These are phyloP conservation scores for Excalfactoria chinensis DNA, from an alignment of 2,113 vertebrate genomes.

Conservation along the genomic window DNA sequence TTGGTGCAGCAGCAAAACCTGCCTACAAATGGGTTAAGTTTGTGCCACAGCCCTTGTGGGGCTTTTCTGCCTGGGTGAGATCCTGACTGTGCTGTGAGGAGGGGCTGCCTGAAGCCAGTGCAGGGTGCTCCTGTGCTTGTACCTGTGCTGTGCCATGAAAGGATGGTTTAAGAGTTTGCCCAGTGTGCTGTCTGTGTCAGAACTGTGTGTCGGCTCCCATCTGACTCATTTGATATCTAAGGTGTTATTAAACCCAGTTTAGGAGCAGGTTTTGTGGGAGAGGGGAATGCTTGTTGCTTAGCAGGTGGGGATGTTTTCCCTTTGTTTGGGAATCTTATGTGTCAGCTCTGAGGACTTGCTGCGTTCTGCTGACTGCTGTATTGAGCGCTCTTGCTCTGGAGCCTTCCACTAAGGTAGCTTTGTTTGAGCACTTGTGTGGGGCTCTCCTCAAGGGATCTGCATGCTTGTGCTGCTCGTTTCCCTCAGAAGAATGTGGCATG, in stretches of 20 bases:
- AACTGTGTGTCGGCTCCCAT: background rate
- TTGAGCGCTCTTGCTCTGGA: background rate
- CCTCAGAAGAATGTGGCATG: background rate
- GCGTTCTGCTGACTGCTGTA: rapidly evolving
- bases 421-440: background rate
- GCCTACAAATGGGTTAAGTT: background rate
- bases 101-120: background rate
- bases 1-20: background rate
- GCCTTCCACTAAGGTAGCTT: background rate
- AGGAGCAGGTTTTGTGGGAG: background rate
- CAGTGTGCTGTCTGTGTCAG: background rate
- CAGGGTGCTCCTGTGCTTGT: background rate
- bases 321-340: background rate
- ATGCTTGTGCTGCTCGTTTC: background rate
- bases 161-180: background rate
- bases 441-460: background rate
- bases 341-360: background rate
- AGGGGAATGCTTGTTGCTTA: background rate
- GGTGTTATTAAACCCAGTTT: background rate
- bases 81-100: background rate
- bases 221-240: background rate
- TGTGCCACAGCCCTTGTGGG: background rate
- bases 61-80: rapidly evolving
- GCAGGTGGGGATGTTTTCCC: background rate
- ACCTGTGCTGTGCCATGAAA: background rate